Conservation (phyloP, 1,140 invertebrate genomes). For the Anastatus disparis region DNA sequence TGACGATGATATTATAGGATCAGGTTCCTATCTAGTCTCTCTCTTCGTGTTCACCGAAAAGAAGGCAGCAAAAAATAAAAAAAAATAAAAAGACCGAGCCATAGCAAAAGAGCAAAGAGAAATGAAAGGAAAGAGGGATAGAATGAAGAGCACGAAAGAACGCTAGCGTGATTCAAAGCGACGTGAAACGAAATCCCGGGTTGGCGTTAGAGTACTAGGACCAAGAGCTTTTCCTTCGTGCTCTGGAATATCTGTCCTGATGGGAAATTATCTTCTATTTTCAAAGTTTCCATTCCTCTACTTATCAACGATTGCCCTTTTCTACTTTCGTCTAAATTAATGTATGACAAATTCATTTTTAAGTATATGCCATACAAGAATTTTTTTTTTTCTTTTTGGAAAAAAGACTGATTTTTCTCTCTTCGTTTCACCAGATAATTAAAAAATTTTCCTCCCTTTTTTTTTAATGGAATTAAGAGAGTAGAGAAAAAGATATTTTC, state of each 20-base stretch:
- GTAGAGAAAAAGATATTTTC: no score
- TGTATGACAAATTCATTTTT: no score
- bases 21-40: constrained; percentile 38
- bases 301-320: constrained; percentile 28
- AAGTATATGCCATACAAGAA: neutral
- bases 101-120: neutral
- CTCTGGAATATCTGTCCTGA: constrained; percentile 38
- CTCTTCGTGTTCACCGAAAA: constrained; percentile 26
- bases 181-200: constrained; percentile 41
- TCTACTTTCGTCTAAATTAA: constrained; percentile 9
- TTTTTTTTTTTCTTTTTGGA: no score
- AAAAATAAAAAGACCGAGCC: neutral
- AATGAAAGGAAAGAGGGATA: no score
- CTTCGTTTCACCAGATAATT: constrained; percentile 26
- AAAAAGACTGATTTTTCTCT: neutral
- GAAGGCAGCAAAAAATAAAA: constrained; percentile 13
- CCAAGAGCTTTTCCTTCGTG: constrained; percentile 40
- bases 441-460: constrained; percentile 22
- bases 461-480: constrained; percentile 28
- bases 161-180: constrained; percentile 33
- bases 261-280: constrained; percentile 42
- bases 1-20: constrained; percentile 43
- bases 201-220: constrained; percentile 25
- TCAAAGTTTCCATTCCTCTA: constrained; percentile 4
- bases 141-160: no score